Percentiles rank a stretch among this genome's conserved stretches.
phyloP scores from a whole-genome alignment of 30 jellyfish, hydroid and myxozoan genomes.

The Clytia hemisphaerica region DNA sequence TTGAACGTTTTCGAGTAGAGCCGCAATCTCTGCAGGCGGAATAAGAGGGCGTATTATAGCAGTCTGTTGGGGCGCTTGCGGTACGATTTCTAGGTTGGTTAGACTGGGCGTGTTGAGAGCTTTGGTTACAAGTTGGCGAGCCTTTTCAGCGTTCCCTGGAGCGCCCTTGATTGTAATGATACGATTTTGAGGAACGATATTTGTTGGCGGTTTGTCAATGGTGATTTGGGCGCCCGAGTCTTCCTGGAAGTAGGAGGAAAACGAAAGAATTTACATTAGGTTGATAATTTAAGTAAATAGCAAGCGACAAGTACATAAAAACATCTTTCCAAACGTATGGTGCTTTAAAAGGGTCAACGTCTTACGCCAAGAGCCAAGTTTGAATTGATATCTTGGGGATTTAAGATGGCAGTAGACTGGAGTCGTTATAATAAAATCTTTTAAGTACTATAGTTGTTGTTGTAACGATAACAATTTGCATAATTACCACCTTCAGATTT shows the following conservation, averaged over 20 bases:
- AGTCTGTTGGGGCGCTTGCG: slow-evolving; percentile 20
- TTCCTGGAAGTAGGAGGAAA: slow-evolving; percentile 45
- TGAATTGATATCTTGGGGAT: too few relatives aligned
- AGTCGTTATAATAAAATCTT: too few relatives aligned
- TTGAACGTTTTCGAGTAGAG: slow-evolving; percentile 24
- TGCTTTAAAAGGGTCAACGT: too few relatives aligned
- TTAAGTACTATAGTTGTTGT: too few relatives aligned
- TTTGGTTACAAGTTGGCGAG: slow-evolving; percentile 87
- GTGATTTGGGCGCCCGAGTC: slow-evolving; percentile 99
- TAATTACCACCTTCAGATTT: too few relatives aligned
- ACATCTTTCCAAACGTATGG: too few relatives aligned
- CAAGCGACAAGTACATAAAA: too few relatives aligned
- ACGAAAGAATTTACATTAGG: background rate
- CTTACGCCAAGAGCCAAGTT: too few relatives aligned
- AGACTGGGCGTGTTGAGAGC: slow-evolving; percentile 97
- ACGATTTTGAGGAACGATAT: slow-evolving; percentile 79
- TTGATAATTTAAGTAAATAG: too few relatives aligned
- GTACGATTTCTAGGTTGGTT: slow-evolving; percentile 33
- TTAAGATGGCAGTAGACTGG: too few relatives aligned
- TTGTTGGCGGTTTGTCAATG: slow-evolving; percentile 87
- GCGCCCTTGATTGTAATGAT: slow-evolving; percentile 88
- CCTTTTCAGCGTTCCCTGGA: slow-evolving; percentile 84
- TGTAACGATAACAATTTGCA: too few relatives aligned
- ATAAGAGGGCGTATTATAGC: background rate
- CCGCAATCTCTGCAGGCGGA: slow-evolving; percentile 2